A percentile compares a stretch with the other conserved stretches of the same genome.
Conservation (phyloP, 2,888 invertebrate genomes). For the Pollenia labialis region DNA sequence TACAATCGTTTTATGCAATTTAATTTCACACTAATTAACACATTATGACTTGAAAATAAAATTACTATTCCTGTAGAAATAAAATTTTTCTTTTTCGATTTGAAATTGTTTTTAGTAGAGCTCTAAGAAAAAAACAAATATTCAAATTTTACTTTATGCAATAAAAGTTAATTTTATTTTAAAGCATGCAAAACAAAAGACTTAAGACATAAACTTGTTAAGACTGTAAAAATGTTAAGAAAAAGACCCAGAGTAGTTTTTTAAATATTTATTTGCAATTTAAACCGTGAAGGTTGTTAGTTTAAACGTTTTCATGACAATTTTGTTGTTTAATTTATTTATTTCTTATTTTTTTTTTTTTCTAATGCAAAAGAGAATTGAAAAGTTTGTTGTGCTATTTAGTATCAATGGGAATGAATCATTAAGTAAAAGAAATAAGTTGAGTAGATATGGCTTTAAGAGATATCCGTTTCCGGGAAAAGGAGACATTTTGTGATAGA, state of each 20-base stretch:
- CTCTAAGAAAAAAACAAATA: too few relatives aligned
- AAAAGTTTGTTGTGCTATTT: neutral
- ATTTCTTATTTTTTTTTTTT: neutral
- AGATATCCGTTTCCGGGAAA: neutral
- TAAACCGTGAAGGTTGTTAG: conserved; percentile 32
- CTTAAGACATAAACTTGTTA: conserved; percentile 48
- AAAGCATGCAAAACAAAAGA: conserved; percentile 47
- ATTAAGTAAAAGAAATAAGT: neutral
- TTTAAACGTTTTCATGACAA: conserved; percentile 5
- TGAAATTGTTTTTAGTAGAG: too few relatives aligned
- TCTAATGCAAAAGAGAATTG: conserved; percentile 9
- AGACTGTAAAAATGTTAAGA: neutral
- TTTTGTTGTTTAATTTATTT: neutral
- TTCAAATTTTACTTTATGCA: neutral
- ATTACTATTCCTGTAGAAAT: neutral
- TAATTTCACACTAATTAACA: conserved; percentile 65
- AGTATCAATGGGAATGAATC: conserved; percentile 7
- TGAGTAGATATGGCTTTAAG: neutral
- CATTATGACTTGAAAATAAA: neutral
- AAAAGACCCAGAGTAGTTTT: neutral
- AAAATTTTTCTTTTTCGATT: neutral
- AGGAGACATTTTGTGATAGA: too few relatives aligned
- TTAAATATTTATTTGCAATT: conserved; percentile 18
- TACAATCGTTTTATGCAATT: conserved; percentile 5
- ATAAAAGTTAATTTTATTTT: conserved; percentile 11